These are phyloP conservation scores for Drosophila pectinifera DNA, from an alignment of 1,140 invertebrate species.

Conservation along the genomic window DNA sequence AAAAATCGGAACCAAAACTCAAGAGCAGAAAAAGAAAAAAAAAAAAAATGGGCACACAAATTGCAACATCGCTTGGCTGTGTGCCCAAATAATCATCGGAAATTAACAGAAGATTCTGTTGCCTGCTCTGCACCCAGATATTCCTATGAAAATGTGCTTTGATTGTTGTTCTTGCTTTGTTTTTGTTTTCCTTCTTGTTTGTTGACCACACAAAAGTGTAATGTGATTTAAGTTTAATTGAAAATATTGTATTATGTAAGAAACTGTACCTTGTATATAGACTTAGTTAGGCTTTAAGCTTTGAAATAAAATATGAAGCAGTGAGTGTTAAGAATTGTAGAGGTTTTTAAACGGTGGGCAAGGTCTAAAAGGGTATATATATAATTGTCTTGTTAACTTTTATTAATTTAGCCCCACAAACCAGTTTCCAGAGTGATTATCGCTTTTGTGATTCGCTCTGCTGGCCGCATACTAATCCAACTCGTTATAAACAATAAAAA, in stretches of 20 bases:
- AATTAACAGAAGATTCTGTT: conserved; percentile 19
- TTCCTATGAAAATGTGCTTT: conserved; percentile 63
- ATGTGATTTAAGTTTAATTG: conserved; percentile 72
- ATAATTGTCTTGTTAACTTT: conserved; percentile 22
- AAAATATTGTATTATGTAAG: conserved; percentile 43
- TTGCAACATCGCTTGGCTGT: conserved; percentile 66
- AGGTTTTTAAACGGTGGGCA: conserved; percentile 13
- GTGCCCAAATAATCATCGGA: conserved; percentile 37
- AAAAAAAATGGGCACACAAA: conserved; percentile 60
- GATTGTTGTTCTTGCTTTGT: conserved; percentile 31
- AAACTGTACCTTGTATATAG: conserved; percentile 42
- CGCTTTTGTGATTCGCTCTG: conserved; percentile 13
- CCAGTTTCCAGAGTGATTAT: conserved; percentile 27
- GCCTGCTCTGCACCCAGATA: conserved; percentile 37
- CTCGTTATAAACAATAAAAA: conserved; percentile 14
- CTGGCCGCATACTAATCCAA: conserved; percentile 22
- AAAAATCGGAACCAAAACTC: conserved; percentile 17
- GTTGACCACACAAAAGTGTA: conserved; percentile 44
- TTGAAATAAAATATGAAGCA: conserved; percentile 10
- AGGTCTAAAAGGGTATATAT: background rate
- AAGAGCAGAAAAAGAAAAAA: conserved; percentile 1
- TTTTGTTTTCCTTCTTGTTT: conserved; percentile 13
- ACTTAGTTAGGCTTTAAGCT: conserved; percentile 32
- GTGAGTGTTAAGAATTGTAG: conserved; percentile 1
- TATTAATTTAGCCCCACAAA: conserved; percentile 13